These are phyloP conservation scores for Drosophila jambulina DNA, from an alignment of 1,140 invertebrate genomes.

Conservation along the genomic window DNA sequence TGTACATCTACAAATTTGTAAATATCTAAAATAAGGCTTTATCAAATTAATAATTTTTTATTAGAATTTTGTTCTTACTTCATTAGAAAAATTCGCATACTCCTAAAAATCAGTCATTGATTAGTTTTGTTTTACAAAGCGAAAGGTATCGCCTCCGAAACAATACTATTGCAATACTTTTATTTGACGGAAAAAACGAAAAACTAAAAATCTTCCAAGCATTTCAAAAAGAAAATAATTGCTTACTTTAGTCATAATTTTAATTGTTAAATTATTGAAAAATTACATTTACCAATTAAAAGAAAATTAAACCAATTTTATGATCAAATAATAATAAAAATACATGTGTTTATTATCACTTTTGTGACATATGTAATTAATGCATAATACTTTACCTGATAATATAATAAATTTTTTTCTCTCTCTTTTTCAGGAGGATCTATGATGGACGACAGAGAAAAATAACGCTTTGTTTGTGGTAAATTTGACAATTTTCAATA, in stretches of 20 bases:
- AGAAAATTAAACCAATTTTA: neutral
- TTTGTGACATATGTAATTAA: neutral
- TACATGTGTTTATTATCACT: neutral
- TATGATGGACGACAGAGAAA: conserved; percentile 84
- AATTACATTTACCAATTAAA: neutral
- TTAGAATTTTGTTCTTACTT: neutral
- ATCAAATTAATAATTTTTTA: too few species aligned
- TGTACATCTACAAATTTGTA: too few species aligned
- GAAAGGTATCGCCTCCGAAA: neutral
- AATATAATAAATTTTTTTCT: neutral
- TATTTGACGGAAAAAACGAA: neutral
- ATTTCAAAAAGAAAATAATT: neutral
- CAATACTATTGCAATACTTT: neutral
- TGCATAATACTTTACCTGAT: neutral
- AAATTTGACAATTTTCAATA: conserved; percentile 45
- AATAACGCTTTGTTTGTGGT: conserved; percentile 85
- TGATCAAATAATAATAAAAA: neutral
- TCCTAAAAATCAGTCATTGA: neutral
- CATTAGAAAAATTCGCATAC: neutral
- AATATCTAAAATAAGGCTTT: too few species aligned
- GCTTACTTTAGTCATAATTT: neutral
- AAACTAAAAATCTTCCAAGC: too few species aligned
- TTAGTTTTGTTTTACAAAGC: neutral
- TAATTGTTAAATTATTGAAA: neutral
- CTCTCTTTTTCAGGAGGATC: conserved; percentile 73